These are phyloP conservation scores for Adineta ricciae DNA, from an alignment of 2,888 invertebrate species.

Conservation along the genomic window DNA sequence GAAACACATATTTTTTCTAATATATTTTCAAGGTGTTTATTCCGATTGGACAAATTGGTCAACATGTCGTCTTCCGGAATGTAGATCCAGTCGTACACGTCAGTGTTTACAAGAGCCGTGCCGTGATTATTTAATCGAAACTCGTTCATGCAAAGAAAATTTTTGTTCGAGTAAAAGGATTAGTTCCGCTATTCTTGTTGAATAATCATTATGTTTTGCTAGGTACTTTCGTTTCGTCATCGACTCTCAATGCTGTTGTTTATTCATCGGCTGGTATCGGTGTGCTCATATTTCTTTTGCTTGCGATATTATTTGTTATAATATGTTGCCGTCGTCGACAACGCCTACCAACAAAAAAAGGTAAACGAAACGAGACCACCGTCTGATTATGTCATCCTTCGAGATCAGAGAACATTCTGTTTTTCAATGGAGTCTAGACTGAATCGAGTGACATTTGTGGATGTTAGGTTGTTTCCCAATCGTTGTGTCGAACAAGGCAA, in stretches of 20 bases:
- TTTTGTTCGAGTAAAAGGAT: neutral
- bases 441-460: neutral
- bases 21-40: neutral
- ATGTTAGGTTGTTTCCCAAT: neutral
- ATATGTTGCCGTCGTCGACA: constrained; percentile 7
- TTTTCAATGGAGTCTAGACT: neutral
- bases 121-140: constrained; percentile 1
- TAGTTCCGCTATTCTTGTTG: neutral
- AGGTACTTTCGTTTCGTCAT: neutral
- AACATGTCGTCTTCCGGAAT: neutral
- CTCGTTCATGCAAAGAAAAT: neutral
- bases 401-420: neutral
- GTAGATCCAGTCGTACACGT: neutral
- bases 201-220: neutral
- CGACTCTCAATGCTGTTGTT: neutral
- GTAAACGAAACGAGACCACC: neutral
- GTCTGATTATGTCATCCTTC: neutral
- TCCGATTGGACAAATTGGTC: constrained; percentile 20
- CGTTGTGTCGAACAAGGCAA: neutral
- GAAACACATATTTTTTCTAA: neutral
- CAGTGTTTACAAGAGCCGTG: neutral
- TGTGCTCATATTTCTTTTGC: neutral
- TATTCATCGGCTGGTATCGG: constrained; percentile 18
- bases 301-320: neutral
- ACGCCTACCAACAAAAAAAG: neutral